These are phyloP conservation scores for Danio choprae DNA, from an alignment of 2,797 vertebrate genomes.

Conservation along the genomic window DNA sequence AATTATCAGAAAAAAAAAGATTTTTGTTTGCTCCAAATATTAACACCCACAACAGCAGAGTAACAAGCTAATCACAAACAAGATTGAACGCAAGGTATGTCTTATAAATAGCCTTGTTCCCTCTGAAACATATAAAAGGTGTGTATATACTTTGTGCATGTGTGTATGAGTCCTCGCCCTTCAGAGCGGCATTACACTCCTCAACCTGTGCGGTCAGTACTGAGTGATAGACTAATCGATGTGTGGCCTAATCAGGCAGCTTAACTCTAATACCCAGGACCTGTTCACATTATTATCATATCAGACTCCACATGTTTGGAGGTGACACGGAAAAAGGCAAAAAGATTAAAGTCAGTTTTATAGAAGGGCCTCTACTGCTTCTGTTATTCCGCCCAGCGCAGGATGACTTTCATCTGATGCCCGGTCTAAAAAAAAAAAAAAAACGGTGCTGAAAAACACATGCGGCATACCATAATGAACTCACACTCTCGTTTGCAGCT, in stretches of 20 bases:
- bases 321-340: conserved; percentile 73
- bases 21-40: neutral
- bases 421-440: conserved; percentile 20
- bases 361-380: conserved; percentile 70
- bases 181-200: conserved; percentile 48
- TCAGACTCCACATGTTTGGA: conserved; percentile 77
- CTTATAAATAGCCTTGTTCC: neutral
- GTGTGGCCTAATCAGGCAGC: conserved; percentile 81
- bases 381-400: conserved; percentile 65
- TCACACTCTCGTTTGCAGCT: conserved; percentile 51
- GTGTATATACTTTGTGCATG: conserved; percentile 16
- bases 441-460: conserved; percentile 49
- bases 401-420: conserved; percentile 59
- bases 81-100: neutral
- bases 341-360: conserved; percentile 78
- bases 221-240: conserved; percentile 82
- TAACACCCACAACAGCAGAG: neutral
- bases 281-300: conserved; percentile 85
- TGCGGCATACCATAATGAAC: conserved; percentile 47
- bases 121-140: conserved; percentile 10
- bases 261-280: conserved; percentile 82
- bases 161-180: conserved; percentile 45
- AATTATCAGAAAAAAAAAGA: neutral
- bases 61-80: neutral
- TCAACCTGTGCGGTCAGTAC: conserved; percentile 64